These are phyloP conservation scores for Luffia ferchaultella DNA, from an alignment of 2,888 invertebrate species.

Conservation along the genomic window DNA sequence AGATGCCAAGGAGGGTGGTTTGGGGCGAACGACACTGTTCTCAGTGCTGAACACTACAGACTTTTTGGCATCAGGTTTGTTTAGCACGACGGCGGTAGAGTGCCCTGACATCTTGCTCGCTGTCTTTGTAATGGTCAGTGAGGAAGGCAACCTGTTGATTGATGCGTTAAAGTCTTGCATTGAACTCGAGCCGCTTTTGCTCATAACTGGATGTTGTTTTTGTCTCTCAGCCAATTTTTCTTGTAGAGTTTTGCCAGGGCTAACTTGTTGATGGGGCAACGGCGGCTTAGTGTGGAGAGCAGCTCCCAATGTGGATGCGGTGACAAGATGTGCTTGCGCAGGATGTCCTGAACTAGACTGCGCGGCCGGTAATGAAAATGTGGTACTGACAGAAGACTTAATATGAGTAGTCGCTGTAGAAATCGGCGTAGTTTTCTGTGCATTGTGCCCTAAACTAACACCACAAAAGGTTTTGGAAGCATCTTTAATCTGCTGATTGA, in stretches of 20 bases:
- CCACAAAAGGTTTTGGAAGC: neutral
- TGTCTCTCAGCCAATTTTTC: conserved; percentile 74
- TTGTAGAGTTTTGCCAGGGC: conserved; percentile 71
- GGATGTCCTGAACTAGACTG: conserved; percentile 15
- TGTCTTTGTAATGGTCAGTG: conserved; percentile 56
- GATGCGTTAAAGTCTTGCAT: conserved; percentile 38
- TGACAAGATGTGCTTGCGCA: conserved; percentile 34
- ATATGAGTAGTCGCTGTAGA: neutral
- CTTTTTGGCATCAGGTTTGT: conserved; percentile 19
- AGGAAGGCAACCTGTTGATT: conserved; percentile 55
- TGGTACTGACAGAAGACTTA: neutral
- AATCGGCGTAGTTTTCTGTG: neutral
- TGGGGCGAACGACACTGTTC: conserved; percentile 27
- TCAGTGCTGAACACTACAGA: conserved; percentile 31
- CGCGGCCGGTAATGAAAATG: neutral
- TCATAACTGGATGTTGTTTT: conserved; percentile 44
- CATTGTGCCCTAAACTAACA: neutral
- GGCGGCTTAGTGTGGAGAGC: conserved; percentile 39
- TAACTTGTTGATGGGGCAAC: conserved; percentile 48
- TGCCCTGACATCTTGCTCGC: conserved; percentile 23
- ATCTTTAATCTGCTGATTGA: neutral
- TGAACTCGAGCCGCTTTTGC: conserved; percentile 17
- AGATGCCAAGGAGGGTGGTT: conserved; percentile 35
- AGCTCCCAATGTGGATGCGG: conserved; percentile 26
- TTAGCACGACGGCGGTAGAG: conserved; percentile 37